Percentiles rank a stretch among this genome's conserved stretches.
These are phyloP conservation scores for Drymodes brunneopygia DNA, from an alignment of 2,113 vertebrate species.

Conservation along the genomic window DNA sequence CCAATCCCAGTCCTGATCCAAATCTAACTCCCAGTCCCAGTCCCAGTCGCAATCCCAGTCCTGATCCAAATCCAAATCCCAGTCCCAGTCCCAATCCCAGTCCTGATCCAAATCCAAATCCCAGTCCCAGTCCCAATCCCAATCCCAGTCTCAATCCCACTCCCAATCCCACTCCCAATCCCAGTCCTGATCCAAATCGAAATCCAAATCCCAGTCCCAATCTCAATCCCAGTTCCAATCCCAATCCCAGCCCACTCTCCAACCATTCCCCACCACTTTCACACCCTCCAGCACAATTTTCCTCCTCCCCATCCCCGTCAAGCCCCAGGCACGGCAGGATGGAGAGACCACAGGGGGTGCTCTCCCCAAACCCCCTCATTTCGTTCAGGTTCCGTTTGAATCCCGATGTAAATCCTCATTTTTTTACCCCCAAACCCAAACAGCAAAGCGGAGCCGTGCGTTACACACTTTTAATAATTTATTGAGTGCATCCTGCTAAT, in stretches of 20 bases:
- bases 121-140: neutral
- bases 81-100: neutral
- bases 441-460: fast-evolving
- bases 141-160: too few relatives aligned
- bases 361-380: neutral
- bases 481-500: neutral
- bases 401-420: neutral
- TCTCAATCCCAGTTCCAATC: neutral
- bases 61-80: neutral
- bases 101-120: too few relatives aligned
- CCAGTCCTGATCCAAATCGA: too few relatives aligned
- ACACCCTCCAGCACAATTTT: fast-evolving
- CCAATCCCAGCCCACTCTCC: fast-evolving
- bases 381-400: neutral
- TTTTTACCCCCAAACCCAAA: neutral
- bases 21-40: neutral
- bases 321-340: fast-evolving
- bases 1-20: too few relatives aligned
- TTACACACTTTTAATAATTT: neutral
- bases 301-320: neutral
- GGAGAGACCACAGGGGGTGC: neutral
- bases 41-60: too few relatives aligned
- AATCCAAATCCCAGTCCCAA: neutral
- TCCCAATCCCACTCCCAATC: neutral
- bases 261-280: fast-evolving